A percentile compares a stretch with the other conserved stretches of the same genome.
Conservation (phyloP, 92 coral and sea anemone species). For the Ricordea florida region DNA sequence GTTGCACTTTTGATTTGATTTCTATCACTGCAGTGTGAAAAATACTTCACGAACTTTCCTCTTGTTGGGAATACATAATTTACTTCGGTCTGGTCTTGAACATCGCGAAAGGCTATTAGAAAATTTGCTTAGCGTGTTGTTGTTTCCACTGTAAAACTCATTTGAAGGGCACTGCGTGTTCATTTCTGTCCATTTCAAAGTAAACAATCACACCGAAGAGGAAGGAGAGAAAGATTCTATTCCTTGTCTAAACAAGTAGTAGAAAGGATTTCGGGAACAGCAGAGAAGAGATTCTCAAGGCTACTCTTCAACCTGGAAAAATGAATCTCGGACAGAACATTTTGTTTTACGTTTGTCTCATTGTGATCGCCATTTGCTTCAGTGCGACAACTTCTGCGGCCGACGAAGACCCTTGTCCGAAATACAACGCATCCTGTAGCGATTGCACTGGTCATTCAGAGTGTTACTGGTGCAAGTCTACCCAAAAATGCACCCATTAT, state of each 20-base stretch:
- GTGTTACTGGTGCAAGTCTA: conserved; percentile 84
- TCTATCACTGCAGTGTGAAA: not conserved
- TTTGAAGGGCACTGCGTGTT: no score
- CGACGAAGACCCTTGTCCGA: conserved; percentile 44
- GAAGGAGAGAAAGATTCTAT: no score
- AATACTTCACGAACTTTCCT: conserved; percentile 3
- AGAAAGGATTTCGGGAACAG: no score
- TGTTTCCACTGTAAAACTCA: no score
- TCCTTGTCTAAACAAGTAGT: no score
- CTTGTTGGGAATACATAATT: no score
- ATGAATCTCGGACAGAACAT: conserved; percentile 28
- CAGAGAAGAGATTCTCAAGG: no score
- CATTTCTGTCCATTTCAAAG: no score
- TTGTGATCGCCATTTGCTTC: conserved; percentile 46
- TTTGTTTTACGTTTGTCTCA: not conserved
- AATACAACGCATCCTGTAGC: conserved; percentile 70
- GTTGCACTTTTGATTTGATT: not conserved
- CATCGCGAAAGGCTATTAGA: no score
- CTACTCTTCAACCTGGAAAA: not conserved
- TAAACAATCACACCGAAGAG: no score
- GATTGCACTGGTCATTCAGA: conserved; percentile 66
- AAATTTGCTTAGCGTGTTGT: no score
- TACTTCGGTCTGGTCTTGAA: no score
- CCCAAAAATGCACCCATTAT: conserved; percentile 47
- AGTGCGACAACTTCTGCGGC: conserved; percentile 69